phyloP scores from a whole-genome alignment of 2,797 vertebrate species.

The Gymnopithys bicolor region DNA sequence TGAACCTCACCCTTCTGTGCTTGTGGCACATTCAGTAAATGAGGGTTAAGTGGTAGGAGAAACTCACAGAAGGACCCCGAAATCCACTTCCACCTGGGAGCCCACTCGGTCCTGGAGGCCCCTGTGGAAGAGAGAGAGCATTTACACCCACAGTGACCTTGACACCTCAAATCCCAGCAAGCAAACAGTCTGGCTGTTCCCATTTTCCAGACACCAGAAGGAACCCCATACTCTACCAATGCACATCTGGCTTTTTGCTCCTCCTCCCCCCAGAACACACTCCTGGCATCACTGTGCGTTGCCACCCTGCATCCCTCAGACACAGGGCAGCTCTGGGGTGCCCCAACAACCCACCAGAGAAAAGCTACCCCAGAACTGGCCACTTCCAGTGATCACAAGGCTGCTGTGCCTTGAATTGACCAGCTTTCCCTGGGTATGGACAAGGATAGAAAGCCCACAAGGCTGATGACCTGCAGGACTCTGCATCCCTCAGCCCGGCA shows the following conservation, averaged over 20 bases:
- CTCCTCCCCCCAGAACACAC: rapidly evolving
- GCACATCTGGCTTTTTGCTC: no score
- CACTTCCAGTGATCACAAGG: not conserved
- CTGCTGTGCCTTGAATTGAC: not conserved
- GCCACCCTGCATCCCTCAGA: not conserved
- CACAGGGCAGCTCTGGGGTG: not conserved
- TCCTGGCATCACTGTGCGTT: rapidly evolving
- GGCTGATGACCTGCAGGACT: not conserved
- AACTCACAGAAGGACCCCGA: constrained; percentile 88
- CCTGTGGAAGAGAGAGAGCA: constrained; percentile 76
- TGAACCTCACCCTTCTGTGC: not conserved
- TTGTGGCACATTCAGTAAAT: not conserved
- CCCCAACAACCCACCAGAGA: not conserved
- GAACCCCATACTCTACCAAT: not conserved
- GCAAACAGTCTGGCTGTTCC: not conserved
- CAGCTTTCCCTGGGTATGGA: not conserved
- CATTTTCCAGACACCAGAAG: rapidly evolving
- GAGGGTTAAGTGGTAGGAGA: not conserved
- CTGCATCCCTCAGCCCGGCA: not conserved
- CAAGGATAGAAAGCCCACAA: not conserved
- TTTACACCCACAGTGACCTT: not conserved
- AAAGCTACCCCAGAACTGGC: not conserved
- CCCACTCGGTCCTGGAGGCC: constrained; percentile 90
- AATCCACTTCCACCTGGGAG: constrained; percentile 88
- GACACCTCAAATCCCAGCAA: not conserved